Conservation (phyloP, 2,797 vertebrate genomes). For the Picus viridis region DNA sequence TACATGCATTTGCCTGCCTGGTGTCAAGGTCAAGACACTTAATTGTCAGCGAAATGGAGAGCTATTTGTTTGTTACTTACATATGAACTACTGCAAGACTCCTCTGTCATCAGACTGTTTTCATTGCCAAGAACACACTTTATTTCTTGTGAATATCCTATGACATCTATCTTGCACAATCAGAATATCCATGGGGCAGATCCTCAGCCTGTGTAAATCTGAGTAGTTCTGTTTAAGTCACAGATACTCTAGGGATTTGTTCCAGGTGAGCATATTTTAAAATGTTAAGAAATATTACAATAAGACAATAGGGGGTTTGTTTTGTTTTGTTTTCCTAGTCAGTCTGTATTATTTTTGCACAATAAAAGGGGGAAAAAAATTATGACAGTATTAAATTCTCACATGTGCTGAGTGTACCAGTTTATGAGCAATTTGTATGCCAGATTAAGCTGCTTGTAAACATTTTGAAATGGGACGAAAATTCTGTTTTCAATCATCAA, state of each 20-base stretch:
- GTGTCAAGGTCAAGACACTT: too few relatives aligned
- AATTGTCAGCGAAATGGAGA: too few relatives aligned
- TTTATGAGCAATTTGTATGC: neutral
- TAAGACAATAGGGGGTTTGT: neutral
- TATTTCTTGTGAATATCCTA: constrained; percentile 9
- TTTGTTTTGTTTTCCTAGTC: neutral
- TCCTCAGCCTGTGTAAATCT: neutral
- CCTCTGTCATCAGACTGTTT: constrained; percentile 26
- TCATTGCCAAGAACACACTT: constrained; percentile 28
- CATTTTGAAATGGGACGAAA: neutral
- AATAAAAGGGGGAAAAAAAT: neutral
- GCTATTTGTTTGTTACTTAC: too few relatives aligned
- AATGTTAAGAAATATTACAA: neutral
- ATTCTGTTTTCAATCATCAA: neutral
- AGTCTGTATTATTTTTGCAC: neutral
- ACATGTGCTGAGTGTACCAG: neutral
- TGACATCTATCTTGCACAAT: neutral
- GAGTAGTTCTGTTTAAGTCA: neutral
- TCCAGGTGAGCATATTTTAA: neutral
- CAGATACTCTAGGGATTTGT: neutral
- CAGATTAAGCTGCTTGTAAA: neutral
- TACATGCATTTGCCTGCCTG: too few relatives aligned
- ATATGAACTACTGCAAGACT: neutral
- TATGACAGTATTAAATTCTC: neutral
- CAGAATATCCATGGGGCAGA: neutral